Evolutionary conservation across 2,888 invertebrate species (phyloP), one percentile per base, ranked within the genome.

Genomic region (Cephonodes hylas): DNA sequence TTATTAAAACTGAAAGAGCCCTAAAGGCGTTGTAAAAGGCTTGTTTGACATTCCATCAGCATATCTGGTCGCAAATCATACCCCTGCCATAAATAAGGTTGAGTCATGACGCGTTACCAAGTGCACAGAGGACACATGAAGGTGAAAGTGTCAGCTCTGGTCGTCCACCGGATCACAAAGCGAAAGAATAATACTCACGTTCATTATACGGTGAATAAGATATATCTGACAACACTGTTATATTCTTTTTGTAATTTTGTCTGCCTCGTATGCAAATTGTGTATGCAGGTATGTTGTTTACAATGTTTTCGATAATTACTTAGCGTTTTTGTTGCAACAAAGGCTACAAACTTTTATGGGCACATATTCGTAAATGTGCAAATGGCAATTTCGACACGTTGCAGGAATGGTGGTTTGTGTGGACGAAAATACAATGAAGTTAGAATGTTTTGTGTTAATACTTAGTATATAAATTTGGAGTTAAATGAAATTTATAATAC

Each of bases 111-210:
- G 13, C 48, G 23, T 53, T 27, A 31, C 8, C 48, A 25, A 60
- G 53, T 48, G 48, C 25, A 34, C 20, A 18, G 48, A 78, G 81
- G 81, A 72, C 80, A 66, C 58, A 57, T 72, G 68, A 77, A 84
- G 84, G 84, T 82, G 76, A 74, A 68, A 53, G 23, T 25, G 60
- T 60, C 23, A 64, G 70, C 69, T 70, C 69, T 71, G 69, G 65
- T 62, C 64, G 71, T 65, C 61, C 64, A 68, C 65, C 58, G 64
- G 65, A 68, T 67, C 71, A 65, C 70, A 71, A 70, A 66, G 71
- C 67, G 65, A 68, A 53, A 53, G 15, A 59, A 60, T 25, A 53
- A 60, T 46, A 48, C 27, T 15, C 27, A 23, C 27, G 46, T 46
- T 46, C n/a, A 27, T 53, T 53, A 53, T 31, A 18, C 18, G 31